phyloP scores from a whole-genome alignment of 2,797 vertebrate genomes.

The Eupleurogrammus muticus region DNA sequence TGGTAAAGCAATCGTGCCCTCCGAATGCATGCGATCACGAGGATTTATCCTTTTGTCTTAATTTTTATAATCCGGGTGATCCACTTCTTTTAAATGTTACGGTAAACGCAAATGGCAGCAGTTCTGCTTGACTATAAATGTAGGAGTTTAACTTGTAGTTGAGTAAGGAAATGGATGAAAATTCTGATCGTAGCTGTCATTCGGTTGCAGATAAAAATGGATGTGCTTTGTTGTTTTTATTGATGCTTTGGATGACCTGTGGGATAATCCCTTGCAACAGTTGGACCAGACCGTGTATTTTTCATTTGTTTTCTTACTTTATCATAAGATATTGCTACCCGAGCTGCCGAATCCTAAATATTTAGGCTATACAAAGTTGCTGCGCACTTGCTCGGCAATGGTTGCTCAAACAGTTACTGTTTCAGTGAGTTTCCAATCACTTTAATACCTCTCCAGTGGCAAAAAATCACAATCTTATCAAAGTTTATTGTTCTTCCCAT shows the following conservation, averaged over 20 bases:
- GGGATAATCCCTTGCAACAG: conserved; percentile 13
- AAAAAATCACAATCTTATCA: conserved; percentile 47
- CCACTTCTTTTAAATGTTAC: neutral
- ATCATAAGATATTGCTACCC: conserved; percentile 38
- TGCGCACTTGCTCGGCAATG: conserved; percentile 28
- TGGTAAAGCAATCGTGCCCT: conserved; percentile 12
- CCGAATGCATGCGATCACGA: neutral
- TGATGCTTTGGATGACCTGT: conserved; percentile 18
- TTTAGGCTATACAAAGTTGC: conserved; percentile 52
- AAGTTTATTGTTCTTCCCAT: conserved; percentile 44
- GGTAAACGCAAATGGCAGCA: neutral
- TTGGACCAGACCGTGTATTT: conserved; percentile 9
- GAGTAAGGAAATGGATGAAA: conserved; percentile 1
- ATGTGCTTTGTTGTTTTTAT: conserved; percentile 11
- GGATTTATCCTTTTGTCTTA: conserved; percentile 15
- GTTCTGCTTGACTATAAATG: too few species aligned
- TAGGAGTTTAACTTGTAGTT: too few species aligned
- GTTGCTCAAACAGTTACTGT: conserved; percentile 39
- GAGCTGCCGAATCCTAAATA: conserved; percentile 63
- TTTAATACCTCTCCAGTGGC: conserved; percentile 43
- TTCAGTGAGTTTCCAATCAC: conserved; percentile 56
- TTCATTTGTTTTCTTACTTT: neutral
- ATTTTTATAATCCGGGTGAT: conserved; percentile 20
- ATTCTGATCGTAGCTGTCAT: neutral
- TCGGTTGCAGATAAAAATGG: conserved; percentile 8